phyloP scores from a whole-genome alignment of 2,797 vertebrate genomes.

The Tapirus indicus region DNA sequence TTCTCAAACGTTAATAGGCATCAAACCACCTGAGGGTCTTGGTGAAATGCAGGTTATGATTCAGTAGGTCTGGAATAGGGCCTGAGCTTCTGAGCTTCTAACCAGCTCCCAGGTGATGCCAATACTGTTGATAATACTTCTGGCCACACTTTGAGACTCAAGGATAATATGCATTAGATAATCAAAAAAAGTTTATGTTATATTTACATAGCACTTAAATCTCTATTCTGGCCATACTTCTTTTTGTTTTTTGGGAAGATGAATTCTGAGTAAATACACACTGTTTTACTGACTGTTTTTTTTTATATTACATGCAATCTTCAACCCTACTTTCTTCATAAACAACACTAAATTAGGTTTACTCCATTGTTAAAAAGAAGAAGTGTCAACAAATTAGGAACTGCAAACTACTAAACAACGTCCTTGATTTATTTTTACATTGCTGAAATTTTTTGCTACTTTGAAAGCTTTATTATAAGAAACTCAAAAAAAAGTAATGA shows the following conservation, averaged over 20 bases:
- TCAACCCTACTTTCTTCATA: neutral
- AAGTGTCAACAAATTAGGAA: neutral
- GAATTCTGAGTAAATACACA: neutral
- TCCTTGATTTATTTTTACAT: neutral
- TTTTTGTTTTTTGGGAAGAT: neutral
- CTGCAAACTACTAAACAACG: neutral
- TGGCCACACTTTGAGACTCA: neutral
- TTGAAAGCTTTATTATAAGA: constrained; percentile 6
- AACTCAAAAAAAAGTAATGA: neutral
- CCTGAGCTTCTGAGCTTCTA: neutral
- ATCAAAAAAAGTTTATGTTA: neutral
- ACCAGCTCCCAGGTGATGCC: neutral
- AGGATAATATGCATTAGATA: neutral
- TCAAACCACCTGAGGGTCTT: neutral
- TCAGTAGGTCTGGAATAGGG: neutral
- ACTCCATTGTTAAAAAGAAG: neutral
- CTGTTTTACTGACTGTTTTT: neutral
- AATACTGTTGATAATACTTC: neutral
- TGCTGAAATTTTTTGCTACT: neutral
- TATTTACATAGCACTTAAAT: neutral
- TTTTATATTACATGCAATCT: neutral
- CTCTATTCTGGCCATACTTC: neutral
- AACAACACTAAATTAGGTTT: neutral
- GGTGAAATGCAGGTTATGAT: neutral
- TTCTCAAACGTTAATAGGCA: neutral